Conservation (phyloP, 2,113 vertebrate species). For the Hippoglossus stenolepis region DNA sequence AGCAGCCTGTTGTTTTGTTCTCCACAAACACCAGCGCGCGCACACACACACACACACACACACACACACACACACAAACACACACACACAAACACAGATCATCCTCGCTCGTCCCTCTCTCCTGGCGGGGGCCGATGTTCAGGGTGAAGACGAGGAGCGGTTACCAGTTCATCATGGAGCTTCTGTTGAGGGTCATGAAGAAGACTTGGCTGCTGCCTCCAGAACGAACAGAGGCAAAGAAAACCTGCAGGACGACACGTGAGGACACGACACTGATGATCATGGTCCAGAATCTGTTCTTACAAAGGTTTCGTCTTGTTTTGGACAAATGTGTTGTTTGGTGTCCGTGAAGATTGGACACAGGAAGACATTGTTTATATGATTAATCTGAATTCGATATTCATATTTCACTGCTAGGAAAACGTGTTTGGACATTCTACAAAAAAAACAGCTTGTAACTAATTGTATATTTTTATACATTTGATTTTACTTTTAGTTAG, state of each 20-base stretch:
- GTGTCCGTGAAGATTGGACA: no score
- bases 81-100: constrained; percentile 29
- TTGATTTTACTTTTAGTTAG: no score
- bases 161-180: constrained; percentile 99
- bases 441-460: no score
- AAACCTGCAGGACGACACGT: constrained; percentile 85
- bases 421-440: no score
- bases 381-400: no score
- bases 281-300: no score
- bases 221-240: constrained; percentile 98
- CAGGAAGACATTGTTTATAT: no score
- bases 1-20: constrained; percentile 41
- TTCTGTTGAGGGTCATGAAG: constrained; percentile 99
- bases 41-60: not conserved
- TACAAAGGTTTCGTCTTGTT: no score
- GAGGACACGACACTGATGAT: no score
- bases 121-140: constrained; percentile 6
- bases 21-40: constrained; percentile 13
- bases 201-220: constrained; percentile 99
- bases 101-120: constrained; percentile 30
- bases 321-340: no score
- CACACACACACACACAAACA: constrained; percentile 34
- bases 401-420: no score
- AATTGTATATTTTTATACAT: no score
- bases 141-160: constrained; percentile 35